These are phyloP conservation scores for Ochropleura plecta DNA, from an alignment of 2,888 invertebrate genomes.

Conservation along the genomic window DNA sequence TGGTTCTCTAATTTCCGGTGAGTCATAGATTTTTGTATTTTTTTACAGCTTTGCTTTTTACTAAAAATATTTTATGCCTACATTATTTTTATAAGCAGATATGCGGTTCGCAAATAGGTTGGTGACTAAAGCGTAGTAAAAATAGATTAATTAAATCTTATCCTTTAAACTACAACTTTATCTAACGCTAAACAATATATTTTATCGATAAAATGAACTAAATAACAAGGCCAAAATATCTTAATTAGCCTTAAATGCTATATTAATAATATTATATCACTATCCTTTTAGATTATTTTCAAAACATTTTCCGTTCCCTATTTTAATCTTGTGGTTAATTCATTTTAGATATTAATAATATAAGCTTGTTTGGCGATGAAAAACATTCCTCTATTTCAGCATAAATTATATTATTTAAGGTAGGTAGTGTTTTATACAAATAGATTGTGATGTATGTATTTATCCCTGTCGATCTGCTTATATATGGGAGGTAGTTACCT, in stretches of 20 bases:
- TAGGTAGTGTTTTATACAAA: constrained; percentile 14
- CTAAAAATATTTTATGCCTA: not conserved
- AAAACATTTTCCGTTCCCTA: constrained; percentile 42
- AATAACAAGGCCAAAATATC: constrained; percentile 27
- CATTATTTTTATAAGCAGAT: not conserved
- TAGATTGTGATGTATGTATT: constrained; percentile 17
- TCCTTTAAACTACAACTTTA: constrained; percentile 19
- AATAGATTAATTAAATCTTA: constrained; percentile 11
- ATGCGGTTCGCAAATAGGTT: not conserved
- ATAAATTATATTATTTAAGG: not conserved
- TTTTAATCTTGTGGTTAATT: constrained; percentile 54
- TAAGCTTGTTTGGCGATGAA: constrained; percentile 15
- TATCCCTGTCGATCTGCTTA: constrained; percentile 42
- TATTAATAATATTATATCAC: constrained; percentile 32
- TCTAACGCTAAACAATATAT: not conserved
- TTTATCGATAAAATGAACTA: not conserved
- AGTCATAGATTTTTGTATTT: constrained; percentile 81
- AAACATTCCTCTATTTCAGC: constrained; percentile 18
- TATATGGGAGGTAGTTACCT: constrained; percentile 7
- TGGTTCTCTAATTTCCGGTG: constrained; percentile 99
- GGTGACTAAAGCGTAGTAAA: not conserved
- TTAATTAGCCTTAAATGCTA: constrained; percentile 50
- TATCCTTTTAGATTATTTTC: constrained; percentile 38
- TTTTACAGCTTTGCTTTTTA: constrained; percentile 16
- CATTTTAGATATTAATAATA: constrained; percentile 46